Conservation (phyloP, 2,113 vertebrate species). For the Cyprinus carpio region DNA sequence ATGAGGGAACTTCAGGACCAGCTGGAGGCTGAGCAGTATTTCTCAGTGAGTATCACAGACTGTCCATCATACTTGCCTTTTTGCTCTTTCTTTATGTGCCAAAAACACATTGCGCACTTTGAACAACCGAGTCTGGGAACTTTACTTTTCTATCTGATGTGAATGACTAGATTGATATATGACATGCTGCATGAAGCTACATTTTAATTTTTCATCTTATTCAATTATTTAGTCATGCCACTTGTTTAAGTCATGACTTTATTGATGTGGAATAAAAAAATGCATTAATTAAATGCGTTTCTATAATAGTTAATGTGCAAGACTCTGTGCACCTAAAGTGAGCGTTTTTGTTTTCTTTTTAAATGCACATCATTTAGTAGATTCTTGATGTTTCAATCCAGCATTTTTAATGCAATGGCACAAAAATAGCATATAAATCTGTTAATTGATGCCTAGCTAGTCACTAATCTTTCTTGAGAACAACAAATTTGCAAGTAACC, state of each 20-base stretch:
- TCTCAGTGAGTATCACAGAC: constrained; percentile 86
- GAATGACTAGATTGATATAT: neutral
- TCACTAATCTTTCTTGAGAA: neutral
- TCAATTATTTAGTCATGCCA: neutral
- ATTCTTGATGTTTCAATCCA: too few relatives aligned
- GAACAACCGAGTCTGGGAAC: too few relatives aligned
- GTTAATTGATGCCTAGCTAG: neutral
- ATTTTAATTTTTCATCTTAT: neutral
- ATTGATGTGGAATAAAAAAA: neutral
- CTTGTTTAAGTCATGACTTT: neutral
- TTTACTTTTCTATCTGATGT: too few relatives aligned
- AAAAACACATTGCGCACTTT: neutral
- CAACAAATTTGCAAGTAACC: neutral
- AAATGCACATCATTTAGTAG: too few relatives aligned
- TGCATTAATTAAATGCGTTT: neutral
- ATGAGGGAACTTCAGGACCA: constrained; percentile 99
- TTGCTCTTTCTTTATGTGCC: neutral
- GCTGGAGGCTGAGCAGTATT: constrained; percentile 98
- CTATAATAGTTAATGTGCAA: neutral
- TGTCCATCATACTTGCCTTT: too few relatives aligned
- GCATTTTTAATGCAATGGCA: neutral
- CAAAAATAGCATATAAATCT: neutral
- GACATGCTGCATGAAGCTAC: neutral
- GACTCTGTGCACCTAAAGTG: neutral
- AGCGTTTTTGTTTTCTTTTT: neutral